phyloP scores from a whole-genome alignment of 2,797 vertebrate genomes.

The Passerculus sandwichensis region DNA sequence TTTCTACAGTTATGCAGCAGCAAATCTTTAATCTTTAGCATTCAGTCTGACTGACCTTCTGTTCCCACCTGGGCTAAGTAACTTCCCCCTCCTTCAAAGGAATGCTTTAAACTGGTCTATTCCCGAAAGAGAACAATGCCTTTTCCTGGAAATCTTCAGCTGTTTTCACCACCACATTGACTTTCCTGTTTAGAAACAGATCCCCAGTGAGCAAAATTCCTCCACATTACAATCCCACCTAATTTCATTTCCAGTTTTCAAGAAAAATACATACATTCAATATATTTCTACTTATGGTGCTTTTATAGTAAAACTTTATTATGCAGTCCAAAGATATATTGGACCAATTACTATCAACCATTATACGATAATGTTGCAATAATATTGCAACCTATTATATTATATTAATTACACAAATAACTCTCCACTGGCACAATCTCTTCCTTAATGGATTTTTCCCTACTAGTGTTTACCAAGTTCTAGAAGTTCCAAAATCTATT shows the following conservation, averaged over 20 bases:
- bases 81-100: conserved; percentile 52
- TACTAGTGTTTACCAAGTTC: neutral
- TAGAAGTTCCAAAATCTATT: neutral
- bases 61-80: neutral
- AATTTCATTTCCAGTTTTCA: conserved; percentile 30
- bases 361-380: neutral
- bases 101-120: conserved; percentile 22
- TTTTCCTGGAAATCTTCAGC: conserved; percentile 42
- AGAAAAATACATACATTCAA: neutral
- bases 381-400: neutral
- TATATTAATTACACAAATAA: neutral
- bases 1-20: neutral
- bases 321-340: neutral
- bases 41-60: conserved; percentile 30
- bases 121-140: conserved; percentile 50
- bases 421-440: neutral
- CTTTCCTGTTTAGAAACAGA: conserved; percentile 51
- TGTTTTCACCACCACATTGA: neutral
- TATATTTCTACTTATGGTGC: neutral
- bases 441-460: neutral
- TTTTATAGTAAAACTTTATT: neutral
- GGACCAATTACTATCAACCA: neutral
- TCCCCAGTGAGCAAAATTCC: conserved; percentile 19
- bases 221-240: neutral
- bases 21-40: conserved; percentile 2